Evolutionary conservation across 2,888 invertebrate genomes (phyloP).

Genomic region (Alentia gelatinosa): DNA sequence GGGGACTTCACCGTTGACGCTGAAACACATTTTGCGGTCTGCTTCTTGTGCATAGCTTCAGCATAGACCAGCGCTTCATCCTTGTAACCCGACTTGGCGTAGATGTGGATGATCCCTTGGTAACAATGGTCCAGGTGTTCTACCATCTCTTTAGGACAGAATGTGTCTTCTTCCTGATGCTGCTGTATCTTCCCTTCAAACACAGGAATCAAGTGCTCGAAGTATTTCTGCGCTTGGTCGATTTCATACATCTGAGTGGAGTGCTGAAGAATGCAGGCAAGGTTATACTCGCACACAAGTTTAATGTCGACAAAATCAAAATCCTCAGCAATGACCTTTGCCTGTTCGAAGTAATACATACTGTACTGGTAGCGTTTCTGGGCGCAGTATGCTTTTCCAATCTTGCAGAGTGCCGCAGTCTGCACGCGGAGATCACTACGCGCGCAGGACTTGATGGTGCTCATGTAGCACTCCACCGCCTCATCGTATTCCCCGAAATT

Average conservation of each 20-base stretch:
- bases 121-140: constrained; percentile 73
- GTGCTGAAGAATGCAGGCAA: constrained; percentile 74
- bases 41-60: constrained; percentile 71
- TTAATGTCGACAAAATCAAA: constrained; percentile 70
- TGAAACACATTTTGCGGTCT: constrained; percentile 62
- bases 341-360: constrained; percentile 73
- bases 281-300: constrained; percentile 73
- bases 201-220: constrained; percentile 69
- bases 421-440: constrained; percentile 60
- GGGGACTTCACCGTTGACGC: neutral
- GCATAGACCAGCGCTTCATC: constrained; percentile 75
- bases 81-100: constrained; percentile 72
- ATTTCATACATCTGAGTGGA: constrained; percentile 74
- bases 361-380: constrained; percentile 72
- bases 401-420: constrained; percentile 72
- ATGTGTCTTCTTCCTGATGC: constrained; percentile 72
- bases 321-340: constrained; percentile 65
- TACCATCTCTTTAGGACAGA: constrained; percentile 71
- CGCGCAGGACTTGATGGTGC: constrained; percentile 54
- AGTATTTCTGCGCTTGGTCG: constrained; percentile 72
- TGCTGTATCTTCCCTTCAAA: constrained; percentile 62
- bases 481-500: constrained; percentile 70
- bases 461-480: constrained; percentile 68
- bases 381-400: constrained; percentile 72
- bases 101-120: constrained; percentile 73